Evolutionary conservation across 1,140 invertebrate genomes (phyloP), one percentile per base, ranked within the genome.

Genomic region (Solen grandis): DNA sequence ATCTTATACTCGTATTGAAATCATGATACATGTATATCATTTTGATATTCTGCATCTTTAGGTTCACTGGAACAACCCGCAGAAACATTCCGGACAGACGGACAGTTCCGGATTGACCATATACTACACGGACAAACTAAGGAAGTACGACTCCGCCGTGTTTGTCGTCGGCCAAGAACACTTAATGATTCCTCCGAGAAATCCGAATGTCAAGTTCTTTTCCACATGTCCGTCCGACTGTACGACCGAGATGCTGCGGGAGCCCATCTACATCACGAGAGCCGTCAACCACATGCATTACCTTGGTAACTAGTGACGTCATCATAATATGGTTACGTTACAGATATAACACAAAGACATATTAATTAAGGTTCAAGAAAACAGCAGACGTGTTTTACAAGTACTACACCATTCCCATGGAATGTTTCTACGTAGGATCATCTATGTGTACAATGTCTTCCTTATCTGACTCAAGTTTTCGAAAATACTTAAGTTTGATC

Each of bases 51-150:
- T 27, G 27, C 29, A 22, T 33, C 72, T 72, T 8, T 33, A 87
- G 86, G 54, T 84, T 65, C 86, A 88, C 50, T 88, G 85, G 84
- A 85, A 85, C 52, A 88, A 88, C 66, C 85, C 85, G 5, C 16
- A 74, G 16, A 31, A 73, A n/a, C 25, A 66, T 5, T 2, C 65
- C 0, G 82, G 74, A 19, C 72, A 80, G 14, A 73, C 19, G 3
- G 86, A 86, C 63, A 75, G 68, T 14, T 86, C 85, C 22, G 86
- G 86, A 29, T 76, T 88, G 54, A 78, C 74, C 2, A 31, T 88
- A 14, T 82, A 80, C 52, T 82, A 82, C 65, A 83, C 85, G 0
- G 76, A 65, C 19, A 54, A 55, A 13, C 0, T 38, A 29, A 68
- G 85, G 27, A n/a, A 19, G 14, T 60, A 84, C 50, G 76, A 83